Percentiles rank a stretch among this genome's conserved stretches.
These are phyloP conservation scores for Enteromius mattozi DNA, from an alignment of 2,797 vertebrate genomes.

Conservation along the genomic window DNA sequence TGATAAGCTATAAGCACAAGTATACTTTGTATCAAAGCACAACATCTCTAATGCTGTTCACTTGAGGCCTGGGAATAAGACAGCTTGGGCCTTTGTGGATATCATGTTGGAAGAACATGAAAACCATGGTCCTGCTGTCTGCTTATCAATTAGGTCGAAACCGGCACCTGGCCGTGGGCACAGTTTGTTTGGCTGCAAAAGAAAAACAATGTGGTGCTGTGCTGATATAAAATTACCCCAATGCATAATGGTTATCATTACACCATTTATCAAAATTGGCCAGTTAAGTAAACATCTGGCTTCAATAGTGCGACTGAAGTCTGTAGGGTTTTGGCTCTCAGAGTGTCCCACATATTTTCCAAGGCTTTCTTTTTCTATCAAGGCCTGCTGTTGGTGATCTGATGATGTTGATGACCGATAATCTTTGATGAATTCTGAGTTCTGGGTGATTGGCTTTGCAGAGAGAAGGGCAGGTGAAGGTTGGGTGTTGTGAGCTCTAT, in stretches of 20 bases:
- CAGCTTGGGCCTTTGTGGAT: conserved; percentile 25
- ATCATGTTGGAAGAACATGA: conserved; percentile 55
- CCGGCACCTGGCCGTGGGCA: conserved; percentile 72
- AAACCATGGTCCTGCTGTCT: conserved; percentile 47
- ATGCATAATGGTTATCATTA: conserved; percentile 80
- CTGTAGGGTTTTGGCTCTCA: conserved; percentile 79
- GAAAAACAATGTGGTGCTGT: conserved; percentile 72
- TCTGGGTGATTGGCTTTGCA: conserved; percentile 75
- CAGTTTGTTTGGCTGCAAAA: conserved; percentile 76
- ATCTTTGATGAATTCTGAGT: conserved; percentile 75
- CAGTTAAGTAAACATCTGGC: conserved; percentile 85
- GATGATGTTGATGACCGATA: conserved; percentile 83
- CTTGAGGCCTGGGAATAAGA: conserved; percentile 44
- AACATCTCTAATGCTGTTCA: conserved; percentile 48
- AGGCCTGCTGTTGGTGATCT: conserved; percentile 81
- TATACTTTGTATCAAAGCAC: conserved; percentile 38
- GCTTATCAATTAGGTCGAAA: conserved; percentile 62
- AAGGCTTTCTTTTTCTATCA: conserved; percentile 74
- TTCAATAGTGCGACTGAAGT: conserved; percentile 79
- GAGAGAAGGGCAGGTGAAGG: conserved; percentile 28
- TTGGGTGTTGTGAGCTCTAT: conserved; percentile 4
- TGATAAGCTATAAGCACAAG: conserved; percentile 50
- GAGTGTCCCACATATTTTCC: conserved; percentile 82
- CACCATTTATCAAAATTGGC: conserved; percentile 85
- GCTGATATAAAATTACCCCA: conserved; percentile 78